A percentile compares a stretch with the other conserved stretches of the same genome.
Conservation (phyloP, 2,797 vertebrate genomes). For the Labeo calbasu region DNA sequence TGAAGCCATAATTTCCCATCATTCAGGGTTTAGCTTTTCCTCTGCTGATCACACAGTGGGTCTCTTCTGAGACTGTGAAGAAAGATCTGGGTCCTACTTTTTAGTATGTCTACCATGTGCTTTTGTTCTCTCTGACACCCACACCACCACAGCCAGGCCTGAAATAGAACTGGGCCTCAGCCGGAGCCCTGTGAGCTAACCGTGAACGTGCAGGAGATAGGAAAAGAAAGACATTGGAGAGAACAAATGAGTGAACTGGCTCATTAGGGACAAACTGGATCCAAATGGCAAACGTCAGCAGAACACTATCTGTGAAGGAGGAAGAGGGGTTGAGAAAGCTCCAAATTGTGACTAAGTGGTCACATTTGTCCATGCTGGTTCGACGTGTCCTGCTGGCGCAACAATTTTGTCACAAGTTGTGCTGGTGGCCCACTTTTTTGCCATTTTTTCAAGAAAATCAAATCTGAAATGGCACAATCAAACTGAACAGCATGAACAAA, state of each 20-base stretch:
- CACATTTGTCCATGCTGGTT: constrained; percentile 26
- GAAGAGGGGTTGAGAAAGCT: neutral
- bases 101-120: constrained; percentile 14
- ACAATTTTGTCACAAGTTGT: neutral
- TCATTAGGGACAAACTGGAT: constrained; percentile 21
- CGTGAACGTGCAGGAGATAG: neutral
- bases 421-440: neutral
- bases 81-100: constrained; percentile 12
- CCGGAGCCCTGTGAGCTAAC: neutral
- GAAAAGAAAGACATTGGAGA: constrained; percentile 2
- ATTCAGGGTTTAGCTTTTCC: constrained; percentile 27
- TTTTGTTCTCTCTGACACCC: constrained; percentile 65
- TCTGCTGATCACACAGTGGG: constrained; percentile 4
- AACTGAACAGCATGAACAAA: neutral
- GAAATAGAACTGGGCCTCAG: constrained; percentile 66
- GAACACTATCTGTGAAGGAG: neutral
- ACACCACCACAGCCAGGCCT: constrained; percentile 49
- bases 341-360: constrained; percentile 22
- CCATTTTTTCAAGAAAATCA: neutral
- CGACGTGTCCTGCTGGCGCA: neutral
- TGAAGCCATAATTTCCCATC: constrained; percentile 29
- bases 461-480: neutral
- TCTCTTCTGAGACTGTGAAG: neutral
- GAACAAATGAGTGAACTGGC: constrained; percentile 9
- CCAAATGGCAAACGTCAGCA: constrained; percentile 22